Conservation (phyloP, 2,113 vertebrate species). For the Eidolon helvum region DNA sequence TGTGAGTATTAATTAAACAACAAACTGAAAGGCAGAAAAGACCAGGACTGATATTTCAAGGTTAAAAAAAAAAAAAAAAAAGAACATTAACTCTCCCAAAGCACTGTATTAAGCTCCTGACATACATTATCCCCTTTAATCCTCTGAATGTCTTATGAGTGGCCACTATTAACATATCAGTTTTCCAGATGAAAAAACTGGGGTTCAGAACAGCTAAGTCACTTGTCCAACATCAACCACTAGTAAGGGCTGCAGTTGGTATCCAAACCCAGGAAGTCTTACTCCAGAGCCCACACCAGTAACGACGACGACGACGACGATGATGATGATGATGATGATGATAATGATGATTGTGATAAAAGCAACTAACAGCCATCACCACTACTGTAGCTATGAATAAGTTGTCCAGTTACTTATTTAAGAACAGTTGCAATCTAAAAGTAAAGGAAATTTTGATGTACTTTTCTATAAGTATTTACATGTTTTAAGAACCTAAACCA, state of each 20-base stretch:
- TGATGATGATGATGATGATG: too few species aligned
- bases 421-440: background rate
- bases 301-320: background rate
- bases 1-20: background rate
- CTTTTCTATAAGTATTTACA: background rate
- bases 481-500: conserved; percentile 9
- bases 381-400: background rate
- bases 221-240: background rate
- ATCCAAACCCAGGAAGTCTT: background rate
- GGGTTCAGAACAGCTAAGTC: background rate
- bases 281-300: background rate
- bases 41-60: background rate
- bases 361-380: background rate
- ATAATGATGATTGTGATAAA: background rate
- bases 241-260: background rate
- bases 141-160: background rate
- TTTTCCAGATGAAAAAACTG: conserved; percentile 1
- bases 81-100: background rate
- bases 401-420: background rate
- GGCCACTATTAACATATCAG: background rate
- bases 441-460: background rate
- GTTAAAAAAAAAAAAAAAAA: background rate
- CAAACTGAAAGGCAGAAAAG: background rate
- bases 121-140: background rate
- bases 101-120: background rate